Conservation (phyloP, 2,797 vertebrate species). For the Sebastolobus alascanus region DNA sequence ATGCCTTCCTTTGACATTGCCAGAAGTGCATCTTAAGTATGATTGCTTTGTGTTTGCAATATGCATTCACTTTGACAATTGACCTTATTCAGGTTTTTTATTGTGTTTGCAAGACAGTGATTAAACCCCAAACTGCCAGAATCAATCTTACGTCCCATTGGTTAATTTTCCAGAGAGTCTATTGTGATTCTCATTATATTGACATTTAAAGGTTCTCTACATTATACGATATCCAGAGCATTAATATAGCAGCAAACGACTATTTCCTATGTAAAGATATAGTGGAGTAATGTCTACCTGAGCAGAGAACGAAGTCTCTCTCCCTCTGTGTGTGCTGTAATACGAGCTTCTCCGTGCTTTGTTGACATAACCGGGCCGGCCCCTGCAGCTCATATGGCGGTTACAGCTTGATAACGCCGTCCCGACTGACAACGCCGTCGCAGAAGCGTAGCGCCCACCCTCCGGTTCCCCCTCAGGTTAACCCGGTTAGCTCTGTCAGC, state of each 20-base stretch:
- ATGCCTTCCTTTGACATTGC: neutral
- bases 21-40: neutral
- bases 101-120: conserved; percentile 21
- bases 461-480: too few species aligned
- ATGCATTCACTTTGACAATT: neutral
- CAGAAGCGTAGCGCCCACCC: too few species aligned
- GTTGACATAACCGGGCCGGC: too few species aligned
- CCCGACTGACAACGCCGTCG: too few species aligned
- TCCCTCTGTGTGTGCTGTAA: neutral
- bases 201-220: neutral
- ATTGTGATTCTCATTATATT: conserved; percentile 19
- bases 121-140: conserved; percentile 33
- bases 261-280: neutral
- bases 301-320: neutral
- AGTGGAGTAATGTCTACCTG: neutral
- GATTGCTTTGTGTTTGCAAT: conserved; percentile 14
- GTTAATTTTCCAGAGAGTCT: conserved; percentile 34
- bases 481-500: too few species aligned
- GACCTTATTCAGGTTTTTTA: neutral
- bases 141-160: conserved; percentile 12
- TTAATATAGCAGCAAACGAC: neutral
- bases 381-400: too few species aligned
- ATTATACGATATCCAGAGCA: neutral
- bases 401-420: too few species aligned
- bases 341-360: too few species aligned